Evolutionary conservation across 2,888 invertebrate genomes (phyloP), one percentile per base, ranked within the genome.

Genomic region (Parnassius glacialis): DNA sequence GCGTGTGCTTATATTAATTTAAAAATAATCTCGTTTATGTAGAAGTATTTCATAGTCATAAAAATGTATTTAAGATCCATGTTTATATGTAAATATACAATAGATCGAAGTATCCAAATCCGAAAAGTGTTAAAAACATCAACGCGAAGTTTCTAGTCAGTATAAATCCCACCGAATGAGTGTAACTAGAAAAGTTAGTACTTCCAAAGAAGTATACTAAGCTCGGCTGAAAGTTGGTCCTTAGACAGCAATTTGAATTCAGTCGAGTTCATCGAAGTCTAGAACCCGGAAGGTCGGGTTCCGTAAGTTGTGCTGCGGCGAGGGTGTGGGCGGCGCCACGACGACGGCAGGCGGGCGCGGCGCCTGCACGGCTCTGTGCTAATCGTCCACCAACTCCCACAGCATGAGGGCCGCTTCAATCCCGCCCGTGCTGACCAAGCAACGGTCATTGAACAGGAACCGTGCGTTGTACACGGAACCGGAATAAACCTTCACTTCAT

Each of bases 351-450:
- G 88, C 62, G 86, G 82, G 53, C 68, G 79, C 66, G 66, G 78
- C 75, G 80, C 83, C 80, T 64, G 79, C 83, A 82, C 83, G 67
- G 72, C 78, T 70, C 70, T 76, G 69, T 80, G 93, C 92, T 95
- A 96, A 91, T 96, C 95, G 76, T 95, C 95, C 74, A 95, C 95
- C 67, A 97, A 89, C 85, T 97, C 96, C 97, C 97, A 98, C 68
- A 97, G 93, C 96, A 98, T 96, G 48, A 98, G 93, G 9, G 96
- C 95, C 41, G 97, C 97, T 80, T 97, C 97, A 68, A 95, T 94
- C 44, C 97, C 97, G 3, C 98, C 97, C 10, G 96, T 95, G 16
- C 96, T 96, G 59, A 97, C 95, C 65, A 97, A 90, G 75, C 95
- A 96, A 60, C 96, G 94, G 84, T 97, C 97, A 78, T 97, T 97